These are phyloP conservation scores for Eulemur macaco DNA, from an alignment of 2,113 vertebrate species.

Conservation along the genomic window DNA sequence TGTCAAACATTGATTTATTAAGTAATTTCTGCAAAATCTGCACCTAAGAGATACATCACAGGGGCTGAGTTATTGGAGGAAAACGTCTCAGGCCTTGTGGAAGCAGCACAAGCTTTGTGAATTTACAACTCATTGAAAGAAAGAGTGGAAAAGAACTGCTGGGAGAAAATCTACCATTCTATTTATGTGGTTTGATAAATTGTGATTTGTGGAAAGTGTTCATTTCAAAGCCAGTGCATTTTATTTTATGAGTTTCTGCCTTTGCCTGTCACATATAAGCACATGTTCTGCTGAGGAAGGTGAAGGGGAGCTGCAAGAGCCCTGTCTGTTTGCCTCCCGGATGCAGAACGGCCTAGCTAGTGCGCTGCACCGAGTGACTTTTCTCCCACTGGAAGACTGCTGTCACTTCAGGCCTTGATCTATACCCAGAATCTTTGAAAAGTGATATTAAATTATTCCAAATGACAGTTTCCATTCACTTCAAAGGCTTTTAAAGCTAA, in stretches of 20 bases:
- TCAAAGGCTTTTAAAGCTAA: slow-evolving; percentile 1
- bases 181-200: background rate
- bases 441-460: background rate
- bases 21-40: slow-evolving; percentile 42
- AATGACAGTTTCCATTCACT: background rate
- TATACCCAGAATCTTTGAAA: background rate
- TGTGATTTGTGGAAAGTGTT: background rate
- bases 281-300: background rate
- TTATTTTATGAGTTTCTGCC: background rate
- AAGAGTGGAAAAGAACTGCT: background rate
- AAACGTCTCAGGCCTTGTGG: background rate
- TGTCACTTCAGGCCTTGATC: background rate
- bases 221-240: background rate
- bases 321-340: background rate
- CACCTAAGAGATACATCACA: background rate
- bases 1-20: slow-evolving; percentile 36
- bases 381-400: background rate
- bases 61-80: background rate
- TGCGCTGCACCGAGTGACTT: background rate
- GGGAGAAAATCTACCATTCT: background rate
- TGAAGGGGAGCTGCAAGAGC: background rate
- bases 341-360: background rate
- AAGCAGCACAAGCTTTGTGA: background rate
- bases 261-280: background rate
- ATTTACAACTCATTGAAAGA: background rate